Conservation (phyloP, 2,113 vertebrate species). For the Varanus salvator region DNA sequence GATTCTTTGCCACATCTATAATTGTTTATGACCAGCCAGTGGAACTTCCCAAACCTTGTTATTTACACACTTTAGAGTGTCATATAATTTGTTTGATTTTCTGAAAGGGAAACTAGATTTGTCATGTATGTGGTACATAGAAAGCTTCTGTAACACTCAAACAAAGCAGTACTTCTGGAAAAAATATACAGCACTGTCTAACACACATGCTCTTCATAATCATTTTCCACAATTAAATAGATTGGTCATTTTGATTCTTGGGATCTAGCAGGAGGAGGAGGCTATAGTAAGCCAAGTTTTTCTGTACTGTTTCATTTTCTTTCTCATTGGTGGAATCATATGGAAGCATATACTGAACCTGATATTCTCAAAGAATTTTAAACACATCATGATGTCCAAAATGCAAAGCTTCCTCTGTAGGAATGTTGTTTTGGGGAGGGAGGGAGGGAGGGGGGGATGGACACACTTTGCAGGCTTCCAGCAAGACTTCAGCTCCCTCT, state of each 20-base stretch:
- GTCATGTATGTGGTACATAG: constrained; percentile 76
- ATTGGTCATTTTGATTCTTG: constrained; percentile 68
- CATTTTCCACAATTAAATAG: constrained; percentile 77
- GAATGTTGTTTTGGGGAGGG: constrained; percentile 94
- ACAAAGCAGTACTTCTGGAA: constrained; percentile 76
- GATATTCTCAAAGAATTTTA: constrained; percentile 94
- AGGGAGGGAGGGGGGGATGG: constrained; percentile 79
- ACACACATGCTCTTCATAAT: constrained; percentile 79
- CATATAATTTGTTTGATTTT: constrained; percentile 36
- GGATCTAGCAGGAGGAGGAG: constrained; percentile 51
- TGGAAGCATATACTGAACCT: constrained; percentile 89
- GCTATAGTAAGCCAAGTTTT: constrained; percentile 94
- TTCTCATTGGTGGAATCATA: constrained; percentile 78
- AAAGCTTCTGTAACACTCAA: constrained; percentile 81
- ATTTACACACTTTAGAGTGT: too few species aligned
- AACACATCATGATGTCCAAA: constrained; percentile 98
- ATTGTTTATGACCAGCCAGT: neutral
- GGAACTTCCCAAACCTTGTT: neutral
- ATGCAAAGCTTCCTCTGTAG: constrained; percentile 96
- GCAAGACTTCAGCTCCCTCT: constrained; percentile 94
- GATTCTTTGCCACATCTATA: neutral
- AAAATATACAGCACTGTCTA: constrained; percentile 80
- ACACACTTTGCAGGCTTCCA: constrained; percentile 98
- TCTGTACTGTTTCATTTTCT: constrained; percentile 86
- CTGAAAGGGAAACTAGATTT: constrained; percentile 75